Base-by-base conservation (phyloP, 2,797 vertebrate species). In the Aselliscus stoliczkanus region DNA sequence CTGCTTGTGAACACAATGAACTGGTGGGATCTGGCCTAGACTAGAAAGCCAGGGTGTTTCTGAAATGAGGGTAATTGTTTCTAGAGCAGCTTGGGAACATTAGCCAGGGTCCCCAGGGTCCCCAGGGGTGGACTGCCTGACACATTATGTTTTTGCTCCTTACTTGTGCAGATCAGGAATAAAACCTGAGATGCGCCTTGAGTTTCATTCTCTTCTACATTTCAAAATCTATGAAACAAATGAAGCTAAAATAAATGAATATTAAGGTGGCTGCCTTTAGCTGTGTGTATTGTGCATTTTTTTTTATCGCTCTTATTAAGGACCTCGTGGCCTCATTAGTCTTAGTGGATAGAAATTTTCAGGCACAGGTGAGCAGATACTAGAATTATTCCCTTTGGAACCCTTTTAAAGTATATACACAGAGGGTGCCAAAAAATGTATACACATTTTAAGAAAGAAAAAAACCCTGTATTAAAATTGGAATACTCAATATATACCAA, bases 71-170 rank as follows among this genome's bases (percentile, higher is more conserved):
- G 88, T 69, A 88, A 69, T 77, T 44, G 17, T 96, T 96, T 96
- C 89, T 83, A 86, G 88, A 85, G 60, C 87, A 95, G 75, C 60
- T 11, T 62, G 44, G 81, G 94, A 96, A 95, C 69, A 91, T 95
- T 94, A 97, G 95, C 93, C 34, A 79, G 73, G 5, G 34, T 79
- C 69, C 50, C 93, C 34, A 79, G 73, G 5, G 34, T 79, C 69
- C 50, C 31, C 8, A 2, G 9, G 44, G 64, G n/a, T 13, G 31
- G 58, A 27, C 18, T 18, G 5, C 39, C 42, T 8, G 2, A 80
- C 2, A 39, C 52, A 69, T 50, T 29, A 31, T 50, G 47, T 56
- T 85, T 80, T 88, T 82, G 39, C 72, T 86, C 79, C 56, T 80
- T 69, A n/a, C 4, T 85, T 86, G 25, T 44, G 15, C 27, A 80